Evolutionary conservation across 2,888 invertebrate species (phyloP).

Genomic region (Agapetus fuscipes): DNA sequence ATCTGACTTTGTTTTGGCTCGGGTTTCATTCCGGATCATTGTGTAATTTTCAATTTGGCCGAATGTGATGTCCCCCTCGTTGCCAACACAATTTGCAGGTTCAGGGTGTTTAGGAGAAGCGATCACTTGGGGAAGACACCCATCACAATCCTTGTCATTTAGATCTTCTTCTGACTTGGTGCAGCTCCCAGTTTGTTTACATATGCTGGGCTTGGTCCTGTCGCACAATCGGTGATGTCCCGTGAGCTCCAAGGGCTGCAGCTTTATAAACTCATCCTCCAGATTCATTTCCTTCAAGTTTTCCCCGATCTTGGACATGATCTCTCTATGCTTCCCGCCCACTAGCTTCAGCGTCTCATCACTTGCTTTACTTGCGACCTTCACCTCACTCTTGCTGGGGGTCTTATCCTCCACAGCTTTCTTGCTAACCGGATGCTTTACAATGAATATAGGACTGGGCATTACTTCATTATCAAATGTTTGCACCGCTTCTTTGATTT

Average conservation of each 20-base stretch:
- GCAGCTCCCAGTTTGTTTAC: not conserved
- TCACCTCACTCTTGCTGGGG: not conserved
- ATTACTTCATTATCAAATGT: constrained; percentile 14
- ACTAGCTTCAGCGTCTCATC: constrained; percentile 16
- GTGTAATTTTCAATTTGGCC: constrained; percentile 17
- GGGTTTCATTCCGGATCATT: constrained; percentile 14
- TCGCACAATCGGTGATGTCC: constrained; percentile 55
- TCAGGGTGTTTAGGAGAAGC: not conserved
- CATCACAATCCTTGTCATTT: not conserved
- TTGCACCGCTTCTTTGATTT: constrained; percentile 23
- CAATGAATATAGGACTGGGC: constrained; percentile 31
- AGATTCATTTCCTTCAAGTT: constrained; percentile 18
- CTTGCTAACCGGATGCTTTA: constrained; percentile 31
- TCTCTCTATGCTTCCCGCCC: constrained; percentile 19
- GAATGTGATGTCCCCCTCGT: constrained; percentile 15
- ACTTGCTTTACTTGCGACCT: constrained; percentile 3
- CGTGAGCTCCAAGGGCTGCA: constrained; percentile 34
- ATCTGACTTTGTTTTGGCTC: constrained; percentile 14
- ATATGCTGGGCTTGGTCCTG: constrained; percentile 29
- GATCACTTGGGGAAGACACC: not conserved
- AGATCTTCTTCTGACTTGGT: not conserved
- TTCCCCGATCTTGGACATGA: constrained; percentile 19
- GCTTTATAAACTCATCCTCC: constrained; percentile 15
- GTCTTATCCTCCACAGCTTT: constrained; percentile 28
- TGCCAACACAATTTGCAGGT: not conserved